A percentile compares a stretch with the other conserved stretches of the same genome.
These are phyloP conservation scores for Drosophila subsilvestris DNA, from an alignment of 2,888 invertebrate species.

Conservation along the genomic window DNA sequence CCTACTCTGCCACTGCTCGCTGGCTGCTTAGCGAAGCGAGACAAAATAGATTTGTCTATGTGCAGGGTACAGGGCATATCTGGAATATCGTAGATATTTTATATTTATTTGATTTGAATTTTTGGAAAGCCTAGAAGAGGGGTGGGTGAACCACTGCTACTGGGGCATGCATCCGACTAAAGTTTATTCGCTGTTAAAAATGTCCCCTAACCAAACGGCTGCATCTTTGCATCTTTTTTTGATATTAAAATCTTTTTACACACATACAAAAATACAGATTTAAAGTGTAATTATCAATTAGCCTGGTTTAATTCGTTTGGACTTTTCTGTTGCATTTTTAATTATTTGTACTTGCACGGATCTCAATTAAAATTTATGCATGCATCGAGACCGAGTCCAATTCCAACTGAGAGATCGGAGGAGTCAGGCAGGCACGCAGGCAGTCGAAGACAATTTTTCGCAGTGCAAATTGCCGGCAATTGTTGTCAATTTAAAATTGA, in stretches of 20 bases:
- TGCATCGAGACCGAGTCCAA: neutral
- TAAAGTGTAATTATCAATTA: slow-evolving; percentile 32
- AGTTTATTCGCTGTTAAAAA: neutral
- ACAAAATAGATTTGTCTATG: slow-evolving; percentile 3
- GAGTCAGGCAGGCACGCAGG: neutral
- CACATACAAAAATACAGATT: neutral
- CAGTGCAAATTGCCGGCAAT: slow-evolving; percentile 71
- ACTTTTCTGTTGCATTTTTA: slow-evolving; percentile 42
- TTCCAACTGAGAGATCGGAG: slow-evolving; percentile 7
- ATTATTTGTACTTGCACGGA: slow-evolving; percentile 52
- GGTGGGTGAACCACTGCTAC: no score
- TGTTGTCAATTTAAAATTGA: slow-evolving; percentile 82
- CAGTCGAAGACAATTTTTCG: slow-evolving; percentile 19
- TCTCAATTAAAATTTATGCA: slow-evolving; percentile 64
- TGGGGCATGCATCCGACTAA: no score
- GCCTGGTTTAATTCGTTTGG: slow-evolving; percentile 27
- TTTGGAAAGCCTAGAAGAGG: no score
- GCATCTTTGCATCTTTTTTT: neutral
- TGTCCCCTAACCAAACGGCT: neutral
- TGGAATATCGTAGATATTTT: slow-evolving; percentile 1
- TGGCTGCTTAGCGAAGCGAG: slow-evolving; percentile 32
- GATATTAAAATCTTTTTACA: no score
- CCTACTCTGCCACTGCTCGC: slow-evolving; percentile 1
- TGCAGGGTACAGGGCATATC: neutral
- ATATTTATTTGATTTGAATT: no score